A percentile compares a stretch with the other conserved stretches of the same genome.
phyloP scores from a whole-genome alignment of 2,113 vertebrate genomes.

The Dipodomys stephensi region DNA sequence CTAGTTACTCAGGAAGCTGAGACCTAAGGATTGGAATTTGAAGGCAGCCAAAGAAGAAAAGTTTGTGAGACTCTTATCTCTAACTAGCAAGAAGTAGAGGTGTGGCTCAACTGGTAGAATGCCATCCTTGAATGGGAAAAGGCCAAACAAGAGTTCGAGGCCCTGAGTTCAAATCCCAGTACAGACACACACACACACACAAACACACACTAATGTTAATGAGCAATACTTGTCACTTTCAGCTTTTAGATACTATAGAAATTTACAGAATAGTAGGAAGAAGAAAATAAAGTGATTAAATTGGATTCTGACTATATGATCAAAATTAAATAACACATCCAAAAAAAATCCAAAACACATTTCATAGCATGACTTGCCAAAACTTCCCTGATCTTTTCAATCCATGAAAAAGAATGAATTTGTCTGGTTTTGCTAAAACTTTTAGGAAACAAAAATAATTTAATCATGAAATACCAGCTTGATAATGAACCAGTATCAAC shows the following conservation, averaged over 20 bases:
- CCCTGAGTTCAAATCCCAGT: too few species aligned
- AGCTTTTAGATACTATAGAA: conserved; percentile 72
- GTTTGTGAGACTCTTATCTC: too few species aligned
- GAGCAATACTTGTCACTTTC: conserved; percentile 60
- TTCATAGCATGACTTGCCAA: conserved; percentile 75
- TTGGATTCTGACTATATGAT: conserved; percentile 62
- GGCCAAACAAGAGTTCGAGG: too few species aligned
- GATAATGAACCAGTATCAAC: conserved; percentile 58
- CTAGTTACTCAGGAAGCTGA: too few species aligned
- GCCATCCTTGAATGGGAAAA: too few species aligned
- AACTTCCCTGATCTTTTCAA: conserved; percentile 55
- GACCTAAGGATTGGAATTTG: too few species aligned
- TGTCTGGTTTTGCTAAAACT: conserved; percentile 64
- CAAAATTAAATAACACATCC: conserved; percentile 68
- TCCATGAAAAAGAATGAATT: conserved; percentile 70
- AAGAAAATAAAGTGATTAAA: conserved; percentile 57
- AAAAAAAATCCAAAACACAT: conserved; percentile 73
- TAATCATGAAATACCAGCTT: conserved; percentile 71
- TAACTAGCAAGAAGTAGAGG: too few species aligned
- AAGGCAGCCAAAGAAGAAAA: too few species aligned
- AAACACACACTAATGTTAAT: conserved; percentile 52
- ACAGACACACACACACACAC: too few species aligned
- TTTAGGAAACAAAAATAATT: conserved; percentile 68
- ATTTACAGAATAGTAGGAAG: conserved; percentile 77
- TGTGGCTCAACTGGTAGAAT: too few species aligned